These are phyloP conservation scores for Cephus runcator DNA, from an alignment of 2,888 invertebrate species.

Conservation along the genomic window DNA sequence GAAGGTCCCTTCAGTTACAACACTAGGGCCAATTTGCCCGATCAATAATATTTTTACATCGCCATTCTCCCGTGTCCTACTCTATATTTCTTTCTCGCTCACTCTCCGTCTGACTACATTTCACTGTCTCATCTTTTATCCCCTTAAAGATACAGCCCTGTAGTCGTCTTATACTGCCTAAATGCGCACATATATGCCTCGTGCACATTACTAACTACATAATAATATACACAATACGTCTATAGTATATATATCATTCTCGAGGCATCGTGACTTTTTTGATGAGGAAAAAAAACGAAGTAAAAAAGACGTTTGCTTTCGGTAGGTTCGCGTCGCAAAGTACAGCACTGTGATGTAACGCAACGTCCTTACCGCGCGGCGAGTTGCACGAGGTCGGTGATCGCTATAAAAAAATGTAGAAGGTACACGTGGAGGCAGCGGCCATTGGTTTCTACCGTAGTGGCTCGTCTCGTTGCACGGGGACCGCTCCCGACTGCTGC, in stretches of 20 bases:
- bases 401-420: conserved; percentile 68
- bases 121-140: not conserved
- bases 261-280: not conserved
- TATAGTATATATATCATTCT: not conserved
- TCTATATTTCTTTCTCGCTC: not conserved
- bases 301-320: not conserved
- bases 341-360: conserved; percentile 52
- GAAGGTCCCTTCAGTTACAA: conserved; percentile 36
- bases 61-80: not conserved
- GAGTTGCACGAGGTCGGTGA: conserved; percentile 74
- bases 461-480: conserved; percentile 26
- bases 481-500: conserved; percentile 47
- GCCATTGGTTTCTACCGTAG: conserved; percentile 48
- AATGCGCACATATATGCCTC: too few species aligned
- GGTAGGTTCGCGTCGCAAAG: not conserved
- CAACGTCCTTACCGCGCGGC: conserved; percentile 69
- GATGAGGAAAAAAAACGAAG: not conserved
- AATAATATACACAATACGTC: not conserved
- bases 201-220: not conserved
- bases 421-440: conserved; percentile 63
- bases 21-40: conserved; percentile 38
- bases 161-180: not conserved
- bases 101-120: not conserved
- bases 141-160: not conserved
- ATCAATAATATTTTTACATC: conserved; percentile 46